Base-by-base conservation (phyloP, 2,797 vertebrate species). In the Paguma larvata region DNA sequence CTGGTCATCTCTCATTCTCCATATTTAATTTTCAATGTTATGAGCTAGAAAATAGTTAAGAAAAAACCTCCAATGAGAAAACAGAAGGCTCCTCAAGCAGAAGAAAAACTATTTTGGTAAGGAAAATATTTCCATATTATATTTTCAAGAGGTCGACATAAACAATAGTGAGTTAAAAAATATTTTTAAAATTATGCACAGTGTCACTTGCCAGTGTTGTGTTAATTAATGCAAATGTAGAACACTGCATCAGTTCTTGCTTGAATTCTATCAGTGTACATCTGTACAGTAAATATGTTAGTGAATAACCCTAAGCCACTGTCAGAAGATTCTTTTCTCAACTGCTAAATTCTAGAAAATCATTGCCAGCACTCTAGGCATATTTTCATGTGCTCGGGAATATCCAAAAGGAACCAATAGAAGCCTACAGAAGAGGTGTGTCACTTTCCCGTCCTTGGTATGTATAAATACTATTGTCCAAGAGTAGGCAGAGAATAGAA, bases 221-320 rank as follows among this genome's bases (percentile, higher is more conserved):
- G 92, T 97, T 97, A 98, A 97, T 97, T 97, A 97, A 98, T 88
- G 98, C 59, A 97, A 98, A 94, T 96, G 96, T 70, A 87, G 92
- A 70, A 85, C 78, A 77, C 95, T 89, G 95, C 53, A 93, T 97
- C 97, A 95, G 30, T 89, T 98, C 18, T 63, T 85, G 56, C 89
- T 91, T 87, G 67, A 91, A 95, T 91, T 88, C 41, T 95, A 96
- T 93, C 96, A 63, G 5, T 88, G 95, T 95, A 96, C 46, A 97
- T 95, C 97, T 98, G 96, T 87, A 96, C 83, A 95, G 92, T 48
- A 98, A 98, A 94, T 94, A 75, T 94, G 96, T 65, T 85, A 73
- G 51, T 83, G 91, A 97, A 96, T 98, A 95, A 89, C 63, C 95
- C 87, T 94, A 97, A 95, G 51, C 65, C 95, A 93, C 94, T 68